Evolutionary conservation across 2,888 invertebrate species (phyloP), one percentile per base, ranked within the genome.

Genomic region (Amitus sp.): DNA sequence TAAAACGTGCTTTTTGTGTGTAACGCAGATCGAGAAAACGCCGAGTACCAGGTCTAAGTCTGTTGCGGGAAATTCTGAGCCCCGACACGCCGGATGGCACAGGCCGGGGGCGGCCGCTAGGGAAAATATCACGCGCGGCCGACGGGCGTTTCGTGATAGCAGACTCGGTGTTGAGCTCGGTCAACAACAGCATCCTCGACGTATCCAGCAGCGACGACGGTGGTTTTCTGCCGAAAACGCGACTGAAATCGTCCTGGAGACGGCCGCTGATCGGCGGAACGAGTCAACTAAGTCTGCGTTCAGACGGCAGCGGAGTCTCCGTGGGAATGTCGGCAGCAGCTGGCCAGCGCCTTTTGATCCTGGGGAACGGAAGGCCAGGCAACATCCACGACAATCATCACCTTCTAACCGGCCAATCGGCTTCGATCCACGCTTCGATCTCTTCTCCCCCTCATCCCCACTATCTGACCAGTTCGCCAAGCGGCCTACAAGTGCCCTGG

Each of bases 11-110:
- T 63, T 67, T 58, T 69, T 57, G 15, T 72, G 55, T 73, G 65
- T 71, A 65, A 78, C 75, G 68, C 86, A 94, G 93, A 93, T 89
- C 90, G 92, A 91, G 93, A 90, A 90, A 92, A 91, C 89, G 93
- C 93, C 88, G 94, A 94, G 90, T 94, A 94, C 92, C 94, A 92
- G 91, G 93, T 93, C 85, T 94, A 89, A 91, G 88, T 84, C 87
- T 90, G 73, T 84, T 89, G 73, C 85, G 87, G 68, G 87, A 88
- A 82, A 85, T 89, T 74, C 82, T 87, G 73, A 91, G 69, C 65
- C 79, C 80, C 51, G 75, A 76, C 53, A 79, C 74, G 2, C 81
- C 82, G 54, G 82, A 82, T 66, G 23, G 23, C 23, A 76, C 78
- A 13, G 76, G 75, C 65, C 76, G 80, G 27, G 78, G 83, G 47